These are phyloP conservation scores for Drosophila niveifrons DNA, from an alignment of 2,888 invertebrate species.

Conservation along the genomic window DNA sequence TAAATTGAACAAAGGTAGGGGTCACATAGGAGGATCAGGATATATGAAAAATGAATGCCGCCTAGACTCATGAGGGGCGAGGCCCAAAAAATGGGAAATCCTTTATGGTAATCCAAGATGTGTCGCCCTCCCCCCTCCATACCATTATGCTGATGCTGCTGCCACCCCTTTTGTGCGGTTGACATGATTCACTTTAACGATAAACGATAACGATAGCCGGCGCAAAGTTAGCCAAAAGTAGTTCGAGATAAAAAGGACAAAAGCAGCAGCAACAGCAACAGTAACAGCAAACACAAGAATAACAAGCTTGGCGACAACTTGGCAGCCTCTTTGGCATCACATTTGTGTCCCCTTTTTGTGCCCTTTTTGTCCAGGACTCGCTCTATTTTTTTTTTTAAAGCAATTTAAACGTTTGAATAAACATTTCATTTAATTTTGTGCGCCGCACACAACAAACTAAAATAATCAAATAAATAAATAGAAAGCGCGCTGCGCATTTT, in stretches of 20 bases:
- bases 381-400: conserved; percentile 63
- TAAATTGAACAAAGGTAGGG: conserved; percentile 61
- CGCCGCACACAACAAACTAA: conserved; percentile 56
- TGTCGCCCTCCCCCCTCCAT: conserved; percentile 31
- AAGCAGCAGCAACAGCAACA: conserved; percentile 11
- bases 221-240: conserved; percentile 58
- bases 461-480: conserved; percentile 72
- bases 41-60: conserved; percentile 76
- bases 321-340: conserved; percentile 70
- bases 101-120: conserved; percentile 81
- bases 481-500: conserved; percentile 43
- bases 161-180: conserved; percentile 73
- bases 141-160: not conserved
- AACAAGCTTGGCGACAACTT: conserved; percentile 72
- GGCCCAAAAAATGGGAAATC: conserved; percentile 50
- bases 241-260: conserved; percentile 48
- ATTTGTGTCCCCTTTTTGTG: conserved; percentile 30
- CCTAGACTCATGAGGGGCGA: conserved; percentile 49
- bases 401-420: conserved; percentile 79
- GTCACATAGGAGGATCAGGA: conserved; percentile 47
- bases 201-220: conserved; percentile 78
- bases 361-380: conserved; percentile 8
- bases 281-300: conserved; percentile 5
- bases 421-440: conserved; percentile 78
- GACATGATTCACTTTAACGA: conserved; percentile 83